Evolutionary conservation across 2,113 vertebrate genomes (phyloP).

Genomic region (Potamarius usumacintae): DNA sequence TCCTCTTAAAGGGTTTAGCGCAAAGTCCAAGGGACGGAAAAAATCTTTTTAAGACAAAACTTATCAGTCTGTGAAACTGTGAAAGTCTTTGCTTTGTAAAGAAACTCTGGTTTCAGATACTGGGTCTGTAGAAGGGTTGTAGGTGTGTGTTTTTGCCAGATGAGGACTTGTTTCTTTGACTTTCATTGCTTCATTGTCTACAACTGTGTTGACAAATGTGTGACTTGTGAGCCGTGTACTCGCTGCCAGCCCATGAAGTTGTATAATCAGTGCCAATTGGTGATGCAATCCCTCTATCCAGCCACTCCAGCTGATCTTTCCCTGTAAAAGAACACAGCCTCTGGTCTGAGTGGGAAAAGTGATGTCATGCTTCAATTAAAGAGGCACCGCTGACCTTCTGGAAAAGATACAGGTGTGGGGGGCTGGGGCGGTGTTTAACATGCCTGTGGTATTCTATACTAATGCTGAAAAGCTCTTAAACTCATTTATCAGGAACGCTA

Average conservation of each 20-base stretch:
- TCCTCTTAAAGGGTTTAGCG: slow-evolving; percentile 38
- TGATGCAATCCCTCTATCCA: slow-evolving; percentile 66
- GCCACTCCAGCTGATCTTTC: slow-evolving; percentile 65
- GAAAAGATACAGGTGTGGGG: slow-evolving; percentile 18
- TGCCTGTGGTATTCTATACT: slow-evolving; percentile 54
- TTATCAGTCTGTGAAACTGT: slow-evolving; percentile 5
- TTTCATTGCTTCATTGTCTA: slow-evolving; percentile 39
- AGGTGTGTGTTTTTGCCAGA: slow-evolving; percentile 18
- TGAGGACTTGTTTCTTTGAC: neutral
- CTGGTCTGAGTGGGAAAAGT: slow-evolving; percentile 58
- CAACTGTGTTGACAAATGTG: slow-evolving; percentile 56
- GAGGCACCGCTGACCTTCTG: slow-evolving; percentile 51
- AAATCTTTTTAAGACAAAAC: slow-evolving; percentile 46
- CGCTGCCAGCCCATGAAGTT: slow-evolving; percentile 43
- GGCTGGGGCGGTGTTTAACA: slow-evolving; percentile 18
- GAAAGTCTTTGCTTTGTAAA: neutral
- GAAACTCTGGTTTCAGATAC: neutral
- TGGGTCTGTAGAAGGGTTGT: neutral
- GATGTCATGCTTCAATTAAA: slow-evolving; percentile 60
- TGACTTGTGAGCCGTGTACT: slow-evolving; percentile 57
- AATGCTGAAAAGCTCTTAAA: slow-evolving; percentile 53
- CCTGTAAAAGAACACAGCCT: slow-evolving; percentile 56
- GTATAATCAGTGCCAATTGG: slow-evolving; percentile 56
- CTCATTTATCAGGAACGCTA: slow-evolving; percentile 59
- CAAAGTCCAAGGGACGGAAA: slow-evolving; percentile 42